phyloP scores from a whole-genome alignment of 2,113 vertebrate species.

The Ammodramus savannarum region DNA sequence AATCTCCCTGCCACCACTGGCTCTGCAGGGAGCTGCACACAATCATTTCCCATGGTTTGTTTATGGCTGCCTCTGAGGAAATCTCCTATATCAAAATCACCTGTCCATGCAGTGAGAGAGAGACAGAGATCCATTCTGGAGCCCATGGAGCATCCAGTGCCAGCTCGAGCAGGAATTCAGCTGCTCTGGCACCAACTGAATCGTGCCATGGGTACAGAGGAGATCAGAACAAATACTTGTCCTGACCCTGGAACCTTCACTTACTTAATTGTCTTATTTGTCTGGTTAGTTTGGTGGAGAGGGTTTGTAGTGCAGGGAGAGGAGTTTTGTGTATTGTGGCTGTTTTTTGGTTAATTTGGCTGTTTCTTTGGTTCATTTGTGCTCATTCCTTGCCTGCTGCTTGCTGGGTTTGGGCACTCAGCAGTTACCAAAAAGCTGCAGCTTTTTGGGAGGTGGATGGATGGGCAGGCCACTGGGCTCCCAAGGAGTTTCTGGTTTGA shows the following conservation, averaged over 20 bases:
- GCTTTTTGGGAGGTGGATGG: neutral
- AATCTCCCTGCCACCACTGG: neutral
- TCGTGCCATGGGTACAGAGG: neutral
- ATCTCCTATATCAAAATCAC: neutral
- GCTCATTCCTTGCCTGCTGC: neutral
- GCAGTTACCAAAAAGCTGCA: neutral
- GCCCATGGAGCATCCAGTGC: fast-evolving
- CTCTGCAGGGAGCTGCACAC: neutral
- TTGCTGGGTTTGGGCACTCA: neutral
- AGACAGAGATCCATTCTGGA: neutral
- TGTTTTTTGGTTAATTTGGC: neutral
- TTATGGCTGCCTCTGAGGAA: neutral
- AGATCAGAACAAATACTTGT: neutral
- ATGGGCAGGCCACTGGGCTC: neutral
- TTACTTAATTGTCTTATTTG: neutral
- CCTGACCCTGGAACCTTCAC: neutral
- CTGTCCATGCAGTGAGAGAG: neutral
- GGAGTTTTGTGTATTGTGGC: neutral
- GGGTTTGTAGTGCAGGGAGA: neutral
- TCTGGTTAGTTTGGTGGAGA: neutral
- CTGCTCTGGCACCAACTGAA: neutral
- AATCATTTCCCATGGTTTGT: neutral
- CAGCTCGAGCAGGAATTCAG: neutral
- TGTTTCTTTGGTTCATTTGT: neutral
- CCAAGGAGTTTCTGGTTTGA: neutral